Conservation (phyloP, 2,888 invertebrate species). For the Aphrophora alni region DNA sequence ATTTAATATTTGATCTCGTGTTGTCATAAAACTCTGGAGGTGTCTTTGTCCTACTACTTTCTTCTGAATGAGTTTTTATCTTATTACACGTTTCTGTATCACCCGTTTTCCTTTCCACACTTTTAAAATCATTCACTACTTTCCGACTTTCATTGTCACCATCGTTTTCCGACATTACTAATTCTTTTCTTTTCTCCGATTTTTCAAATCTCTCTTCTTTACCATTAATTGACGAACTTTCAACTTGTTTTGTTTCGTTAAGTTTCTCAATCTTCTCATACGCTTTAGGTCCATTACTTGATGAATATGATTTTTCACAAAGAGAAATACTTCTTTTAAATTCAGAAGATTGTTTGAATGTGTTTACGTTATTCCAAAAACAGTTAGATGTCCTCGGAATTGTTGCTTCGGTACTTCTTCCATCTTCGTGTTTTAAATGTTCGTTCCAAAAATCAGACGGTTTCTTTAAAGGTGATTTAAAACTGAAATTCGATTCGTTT, state of each 20-base stretch:
- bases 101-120: constrained; percentile 22
- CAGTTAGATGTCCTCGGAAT: neutral
- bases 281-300: constrained; percentile 6
- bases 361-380: constrained; percentile 25
- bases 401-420: neutral
- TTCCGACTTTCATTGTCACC: constrained; percentile 16
- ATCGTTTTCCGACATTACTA: constrained; percentile 25
- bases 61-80: constrained; percentile 17
- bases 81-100: constrained; percentile 27
- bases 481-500: neutral
- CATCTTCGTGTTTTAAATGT: constrained; percentile 10
- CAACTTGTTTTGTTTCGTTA: constrained; percentile 31
- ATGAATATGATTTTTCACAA: constrained; percentile 26
- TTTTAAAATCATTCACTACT: constrained; percentile 23
- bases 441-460: constrained; percentile 32
- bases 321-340: constrained; percentile 26
- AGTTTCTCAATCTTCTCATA: constrained; percentile 22
- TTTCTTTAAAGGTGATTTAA: neutral
- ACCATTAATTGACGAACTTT: constrained; percentile 11
- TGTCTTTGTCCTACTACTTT: neutral
- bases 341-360: neutral
- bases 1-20: neutral
- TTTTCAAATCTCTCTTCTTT: constrained; percentile 33
- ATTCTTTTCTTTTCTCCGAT: constrained; percentile 30
- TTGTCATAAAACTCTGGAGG: constrained; percentile 26